Conservation (phyloP, 30 jellyfish, hydroid and myxozoan species). For the Pelagia noctiluca region DNA sequence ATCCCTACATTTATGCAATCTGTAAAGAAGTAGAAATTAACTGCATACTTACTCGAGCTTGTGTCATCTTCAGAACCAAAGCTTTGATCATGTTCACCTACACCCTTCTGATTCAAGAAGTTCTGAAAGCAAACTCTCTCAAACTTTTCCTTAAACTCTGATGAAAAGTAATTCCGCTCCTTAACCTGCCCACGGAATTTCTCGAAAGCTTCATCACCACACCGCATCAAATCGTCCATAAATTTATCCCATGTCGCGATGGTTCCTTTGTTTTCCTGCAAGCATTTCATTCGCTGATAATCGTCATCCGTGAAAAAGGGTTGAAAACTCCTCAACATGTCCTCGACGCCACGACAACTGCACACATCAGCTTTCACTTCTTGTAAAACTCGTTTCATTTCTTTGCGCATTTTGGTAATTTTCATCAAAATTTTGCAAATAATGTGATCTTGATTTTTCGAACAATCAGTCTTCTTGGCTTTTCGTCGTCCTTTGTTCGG, state of each 20-base stretch:
- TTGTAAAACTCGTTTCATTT: neutral
- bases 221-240: neutral
- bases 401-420: neutral
- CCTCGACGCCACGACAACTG: neutral
- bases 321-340: neutral
- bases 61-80: neutral
- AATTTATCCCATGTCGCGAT: neutral
- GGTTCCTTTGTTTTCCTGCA: neutral
- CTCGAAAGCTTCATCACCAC: conserved; percentile 2
- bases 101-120: neutral
- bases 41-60: neutral
- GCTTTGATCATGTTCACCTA: neutral
- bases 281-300: neutral
- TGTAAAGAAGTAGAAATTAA: neutral
- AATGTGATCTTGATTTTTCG: no score
- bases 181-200: neutral
- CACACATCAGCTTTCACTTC: neutral
- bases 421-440: no score
- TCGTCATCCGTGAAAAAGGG: neutral
- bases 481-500: no score
- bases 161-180: neutral
- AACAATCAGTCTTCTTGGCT: no score
- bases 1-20: neutral
- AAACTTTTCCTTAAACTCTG: neutral
- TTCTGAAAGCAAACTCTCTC: neutral